Evolutionary conservation across 2,888 invertebrate genomes (phyloP).

Genomic region (Trichacis sp.): DNA sequence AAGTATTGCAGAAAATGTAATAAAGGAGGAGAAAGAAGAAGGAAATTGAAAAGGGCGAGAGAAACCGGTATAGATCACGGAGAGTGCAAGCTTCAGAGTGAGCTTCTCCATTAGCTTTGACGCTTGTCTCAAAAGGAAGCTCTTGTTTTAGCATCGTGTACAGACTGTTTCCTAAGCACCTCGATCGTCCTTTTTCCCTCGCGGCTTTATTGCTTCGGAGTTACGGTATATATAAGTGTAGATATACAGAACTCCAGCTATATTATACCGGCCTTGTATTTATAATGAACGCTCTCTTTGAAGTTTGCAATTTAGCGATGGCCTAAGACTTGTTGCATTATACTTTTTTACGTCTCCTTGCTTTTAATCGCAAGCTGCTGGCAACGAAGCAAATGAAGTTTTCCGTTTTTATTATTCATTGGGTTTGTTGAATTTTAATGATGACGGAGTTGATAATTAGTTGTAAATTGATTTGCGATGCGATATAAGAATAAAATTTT

Average conservation of each 20-base stretch:
- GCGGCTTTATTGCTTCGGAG: conserved; percentile 50
- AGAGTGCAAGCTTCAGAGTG: conserved; percentile 26
- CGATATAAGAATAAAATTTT: no score
- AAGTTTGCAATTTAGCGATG: conserved; percentile 33
- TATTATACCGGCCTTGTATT: conserved; percentile 31
- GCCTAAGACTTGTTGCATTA: conserved; percentile 33
- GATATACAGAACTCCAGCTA: conserved; percentile 23
- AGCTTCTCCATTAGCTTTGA: conserved; percentile 63
- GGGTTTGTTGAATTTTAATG: not conserved
- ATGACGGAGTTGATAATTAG: no score
- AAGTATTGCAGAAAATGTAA: not conserved
- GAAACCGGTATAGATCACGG: conserved; percentile 33
- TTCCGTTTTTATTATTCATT: conserved; percentile 15
- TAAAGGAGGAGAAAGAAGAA: conserved; percentile 3
- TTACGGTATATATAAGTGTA: conserved; percentile 31
- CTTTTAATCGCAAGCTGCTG: conserved; percentile 26
- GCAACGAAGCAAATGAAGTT: conserved; percentile 22
- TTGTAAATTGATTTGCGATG: no score
- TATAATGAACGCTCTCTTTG: conserved; percentile 36
- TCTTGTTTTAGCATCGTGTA: conserved; percentile 61
- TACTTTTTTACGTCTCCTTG: conserved; percentile 23
- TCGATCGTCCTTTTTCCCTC: conserved; percentile 51
- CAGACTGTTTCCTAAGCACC: conserved; percentile 64
- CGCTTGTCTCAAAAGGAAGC: conserved; percentile 64
- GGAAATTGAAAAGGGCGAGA: conserved; percentile 21